A percentile compares a stretch with the other conserved stretches of the same genome.
Evolutionary conservation across 2,797 vertebrate species (phyloP).

Genomic region (Columba guinea): DNA sequence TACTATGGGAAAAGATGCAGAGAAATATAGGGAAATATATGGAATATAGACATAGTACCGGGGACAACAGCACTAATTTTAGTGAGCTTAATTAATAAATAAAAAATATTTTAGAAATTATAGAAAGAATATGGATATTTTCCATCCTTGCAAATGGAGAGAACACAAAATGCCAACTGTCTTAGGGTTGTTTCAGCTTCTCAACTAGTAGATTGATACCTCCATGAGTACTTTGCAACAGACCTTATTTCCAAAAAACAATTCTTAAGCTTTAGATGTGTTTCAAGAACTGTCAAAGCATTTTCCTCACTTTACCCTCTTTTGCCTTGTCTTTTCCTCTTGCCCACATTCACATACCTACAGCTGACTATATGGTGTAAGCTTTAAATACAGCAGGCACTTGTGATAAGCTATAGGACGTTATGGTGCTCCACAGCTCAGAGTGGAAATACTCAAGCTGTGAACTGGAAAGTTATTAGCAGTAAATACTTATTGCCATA

Average conservation of each 20-base stretch:
- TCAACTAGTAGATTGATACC: background rate
- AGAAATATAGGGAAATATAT: background rate
- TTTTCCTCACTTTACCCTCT: background rate
- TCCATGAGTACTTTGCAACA: background rate
- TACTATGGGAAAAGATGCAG: background rate
- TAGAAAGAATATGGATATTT: background rate
- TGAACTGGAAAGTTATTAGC: background rate
- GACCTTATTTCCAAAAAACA: background rate
- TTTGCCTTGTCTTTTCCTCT: background rate
- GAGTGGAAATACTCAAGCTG: background rate
- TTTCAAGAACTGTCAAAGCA: background rate
- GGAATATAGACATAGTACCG: background rate
- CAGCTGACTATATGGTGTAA: background rate
- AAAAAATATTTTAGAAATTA: background rate
- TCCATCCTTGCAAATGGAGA: background rate
- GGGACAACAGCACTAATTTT: background rate
- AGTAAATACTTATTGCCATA: background rate
- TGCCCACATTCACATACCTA: background rate
- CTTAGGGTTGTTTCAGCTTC: background rate
- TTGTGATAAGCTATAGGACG: background rate
- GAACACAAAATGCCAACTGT: background rate
- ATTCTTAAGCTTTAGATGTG: background rate
- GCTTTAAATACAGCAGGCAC: background rate
- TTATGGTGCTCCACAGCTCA: background rate
- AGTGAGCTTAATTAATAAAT: background rate